Base-by-base conservation (phyloP, 2,113 vertebrate species). In the Diadophis punctatus region DNA sequence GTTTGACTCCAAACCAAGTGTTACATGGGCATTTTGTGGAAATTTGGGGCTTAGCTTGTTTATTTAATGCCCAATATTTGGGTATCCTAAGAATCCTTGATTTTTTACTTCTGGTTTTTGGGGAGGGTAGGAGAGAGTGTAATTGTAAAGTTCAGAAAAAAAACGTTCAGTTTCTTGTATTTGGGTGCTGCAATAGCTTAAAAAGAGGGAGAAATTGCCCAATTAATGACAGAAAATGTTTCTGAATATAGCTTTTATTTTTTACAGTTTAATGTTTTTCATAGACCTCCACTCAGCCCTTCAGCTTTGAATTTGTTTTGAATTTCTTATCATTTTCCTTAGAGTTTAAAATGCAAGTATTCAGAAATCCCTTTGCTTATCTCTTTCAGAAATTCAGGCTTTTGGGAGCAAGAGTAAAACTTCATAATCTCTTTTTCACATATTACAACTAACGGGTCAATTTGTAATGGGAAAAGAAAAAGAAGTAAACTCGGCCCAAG, bases 251-350 rank as follows among this genome's bases (percentile, higher is more conserved):
- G 16, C n/a, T 34, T 39, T 20, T 80, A 22, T 80, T 80, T 97
- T 97, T 96, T 95, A 93, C 95, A 97, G 92, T 95, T 92, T 90
- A 94, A 93, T 94, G 43, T 34, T 91, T 95, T 9, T 68, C 39
- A 94, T 53, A 60, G 92, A 94, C 94, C 96, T 93, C 95, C 96
- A 92, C 12, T 46, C 16, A 80, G 16, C 48, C 0, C 20, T 51
- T 14, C 91, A 53, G 22, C 48, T 39, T 43, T 10, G 48, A 23
- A 18, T 63, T 52, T 39, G 22, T 53, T 30, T n/a, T 23, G 48
- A 48, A 43, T 58, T 51, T 56, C 34, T 68, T 27, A 43, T 91
- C 14, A 63, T 58, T 58, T 12, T 27, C 43, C 46, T 14, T 53
- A 20, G 63, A 58, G 20, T 58, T 84, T 80, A 89, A 30, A 23